phyloP scores from a whole-genome alignment of 2,113 vertebrate species.

The Ramphastos sulfuratus region DNA sequence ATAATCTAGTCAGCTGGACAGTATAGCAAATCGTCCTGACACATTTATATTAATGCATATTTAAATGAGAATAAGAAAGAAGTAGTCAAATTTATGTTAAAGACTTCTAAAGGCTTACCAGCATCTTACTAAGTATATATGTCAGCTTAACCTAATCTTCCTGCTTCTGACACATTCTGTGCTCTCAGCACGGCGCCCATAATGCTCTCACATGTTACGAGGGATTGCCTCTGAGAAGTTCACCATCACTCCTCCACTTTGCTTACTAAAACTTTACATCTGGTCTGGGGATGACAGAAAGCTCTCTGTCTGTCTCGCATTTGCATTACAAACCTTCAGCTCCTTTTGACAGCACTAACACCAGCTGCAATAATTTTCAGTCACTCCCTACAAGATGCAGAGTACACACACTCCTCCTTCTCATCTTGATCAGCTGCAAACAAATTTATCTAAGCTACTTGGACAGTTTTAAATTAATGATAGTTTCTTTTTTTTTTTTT shows the following conservation, averaged over 20 bases:
- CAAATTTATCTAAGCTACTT: neutral
- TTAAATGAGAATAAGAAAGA: slow-evolving; percentile 65
- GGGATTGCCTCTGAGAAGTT: slow-evolving; percentile 66
- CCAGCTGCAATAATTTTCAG: neutral
- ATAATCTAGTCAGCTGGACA: slow-evolving; percentile 53
- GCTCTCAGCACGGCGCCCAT: slow-evolving; percentile 58
- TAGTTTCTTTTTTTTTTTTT: no score
- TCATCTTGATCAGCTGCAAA: slow-evolving; percentile 29
- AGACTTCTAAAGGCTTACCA: slow-evolving; percentile 66
- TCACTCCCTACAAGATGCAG: slow-evolving; percentile 35
- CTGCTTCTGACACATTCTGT: slow-evolving; percentile 40
- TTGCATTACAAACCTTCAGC: slow-evolving; percentile 70
- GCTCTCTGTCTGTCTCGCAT: slow-evolving; percentile 55
- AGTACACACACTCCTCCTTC: neutral
- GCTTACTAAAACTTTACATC: slow-evolving; percentile 65
- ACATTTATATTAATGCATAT: slow-evolving; percentile 61
- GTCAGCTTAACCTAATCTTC: slow-evolving; percentile 72
- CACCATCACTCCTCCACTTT: slow-evolving; percentile 34
- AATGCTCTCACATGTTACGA: slow-evolving; percentile 51
- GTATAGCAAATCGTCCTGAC: slow-evolving; percentile 61
- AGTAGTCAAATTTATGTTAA: slow-evolving; percentile 74
- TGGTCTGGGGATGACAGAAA: slow-evolving; percentile 64
- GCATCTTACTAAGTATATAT: slow-evolving; percentile 69
- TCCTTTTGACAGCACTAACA: slow-evolving; percentile 57
- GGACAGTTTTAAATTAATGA: neutral